A percentile compares a stretch with the other conserved stretches of the same genome.
These are phyloP conservation scores for Uloborus diversus DNA, from an alignment of 1,140 invertebrate species.

Conservation along the genomic window DNA sequence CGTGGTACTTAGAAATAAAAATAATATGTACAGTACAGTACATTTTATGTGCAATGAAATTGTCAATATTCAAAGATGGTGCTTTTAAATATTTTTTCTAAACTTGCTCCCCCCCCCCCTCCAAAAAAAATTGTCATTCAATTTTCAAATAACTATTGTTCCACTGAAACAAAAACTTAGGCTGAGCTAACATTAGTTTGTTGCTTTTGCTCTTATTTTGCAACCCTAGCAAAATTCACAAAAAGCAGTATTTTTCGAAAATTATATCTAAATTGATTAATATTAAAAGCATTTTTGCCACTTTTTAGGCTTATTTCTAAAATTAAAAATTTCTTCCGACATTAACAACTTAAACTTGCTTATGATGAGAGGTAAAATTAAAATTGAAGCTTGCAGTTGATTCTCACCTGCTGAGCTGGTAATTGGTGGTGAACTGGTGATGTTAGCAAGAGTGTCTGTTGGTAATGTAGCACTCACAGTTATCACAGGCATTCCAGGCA, in stretches of 20 bases:
- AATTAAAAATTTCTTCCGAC: neutral
- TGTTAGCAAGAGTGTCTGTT: slow-evolving; percentile 37
- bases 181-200: too few relatives aligned
- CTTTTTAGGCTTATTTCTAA: neutral
- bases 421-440: slow-evolving; percentile 2
- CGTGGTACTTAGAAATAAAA: too few relatives aligned
- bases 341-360: neutral
- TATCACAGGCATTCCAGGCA: slow-evolving; percentile 82
- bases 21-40: too few relatives aligned
- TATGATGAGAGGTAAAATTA: neutral
- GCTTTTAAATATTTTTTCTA: too few relatives aligned
- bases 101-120: too few relatives aligned
- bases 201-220: too few relatives aligned
- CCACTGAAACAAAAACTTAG: too few relatives aligned
- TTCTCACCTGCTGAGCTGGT: slow-evolving; percentile 20
- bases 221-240: neutral
- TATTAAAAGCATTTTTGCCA: too few relatives aligned
- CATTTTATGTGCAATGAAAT: too few relatives aligned
- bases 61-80: too few relatives aligned
- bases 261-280: neutral
- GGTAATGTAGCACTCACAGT: slow-evolving; percentile 78
- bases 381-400: neutral
- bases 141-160: too few relatives aligned
- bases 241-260: neutral
- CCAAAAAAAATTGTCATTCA: too few relatives aligned